Conservation (phyloP, 2,888 invertebrate species). For the Caenorhabditis doughertyi region DNA sequence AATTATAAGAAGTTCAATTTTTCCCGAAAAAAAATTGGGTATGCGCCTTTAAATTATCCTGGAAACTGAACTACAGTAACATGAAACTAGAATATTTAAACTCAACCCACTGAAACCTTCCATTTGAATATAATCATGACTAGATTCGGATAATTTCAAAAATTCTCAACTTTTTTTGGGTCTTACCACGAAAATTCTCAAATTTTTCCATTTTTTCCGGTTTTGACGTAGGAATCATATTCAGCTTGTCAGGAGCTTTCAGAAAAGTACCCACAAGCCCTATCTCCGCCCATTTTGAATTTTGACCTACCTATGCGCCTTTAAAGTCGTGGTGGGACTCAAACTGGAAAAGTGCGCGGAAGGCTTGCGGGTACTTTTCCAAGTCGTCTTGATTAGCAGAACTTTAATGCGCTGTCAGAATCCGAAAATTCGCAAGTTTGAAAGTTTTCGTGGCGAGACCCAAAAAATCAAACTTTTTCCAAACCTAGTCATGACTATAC, state of each 20-base stretch:
- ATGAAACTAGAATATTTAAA: no score
- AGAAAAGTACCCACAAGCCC: not conserved
- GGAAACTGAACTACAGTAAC: no score
- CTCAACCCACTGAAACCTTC: no score
- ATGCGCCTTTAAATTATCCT: not conserved
- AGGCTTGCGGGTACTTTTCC: not conserved
- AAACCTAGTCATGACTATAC: not conserved
- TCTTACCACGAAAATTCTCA: not conserved
- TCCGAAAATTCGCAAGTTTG: not conserved
- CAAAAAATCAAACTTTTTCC: not conserved
- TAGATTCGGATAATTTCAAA: no score
- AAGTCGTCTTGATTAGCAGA: not conserved
- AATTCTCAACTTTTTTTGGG: no score
- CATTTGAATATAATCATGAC: no score
- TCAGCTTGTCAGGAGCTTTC: not conserved
- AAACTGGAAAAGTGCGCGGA: not conserved
- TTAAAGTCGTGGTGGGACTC: not conserved
- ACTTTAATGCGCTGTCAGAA: not conserved
- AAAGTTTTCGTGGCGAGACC: conserved; percentile 4
- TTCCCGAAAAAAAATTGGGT: conserved; percentile 52
- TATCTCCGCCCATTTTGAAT: not conserved
- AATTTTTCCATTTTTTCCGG: not conserved
- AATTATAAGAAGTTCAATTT: no score
- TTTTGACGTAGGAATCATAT: not conserved
- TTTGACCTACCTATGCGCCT: not conserved